These are phyloP conservation scores for Amphiduros pacificus DNA, from an alignment of 2,888 invertebrate species.

Conservation along the genomic window DNA sequence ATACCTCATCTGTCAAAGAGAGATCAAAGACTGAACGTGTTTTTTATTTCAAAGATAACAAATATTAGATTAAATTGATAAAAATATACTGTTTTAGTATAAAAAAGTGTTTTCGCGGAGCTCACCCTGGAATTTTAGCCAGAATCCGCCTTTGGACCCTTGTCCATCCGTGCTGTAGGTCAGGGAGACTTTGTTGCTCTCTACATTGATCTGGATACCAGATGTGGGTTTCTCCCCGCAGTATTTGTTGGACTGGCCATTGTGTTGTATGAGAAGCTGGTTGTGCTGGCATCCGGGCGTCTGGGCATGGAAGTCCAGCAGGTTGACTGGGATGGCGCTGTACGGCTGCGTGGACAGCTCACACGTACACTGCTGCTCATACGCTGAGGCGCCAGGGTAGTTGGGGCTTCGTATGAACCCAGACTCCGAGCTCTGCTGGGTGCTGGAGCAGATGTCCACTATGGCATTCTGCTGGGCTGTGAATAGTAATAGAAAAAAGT, in stretches of 20 bases:
- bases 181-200: slow-evolving; percentile 1
- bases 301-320: slow-evolving; percentile 16
- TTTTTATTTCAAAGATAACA: too few relatives aligned
- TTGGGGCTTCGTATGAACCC: slow-evolving; percentile 22
- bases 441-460: slow-evolving; percentile 20
- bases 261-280: slow-evolving; percentile 7
- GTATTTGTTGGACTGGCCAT: slow-evolving; percentile 4
- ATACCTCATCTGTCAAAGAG: too few relatives aligned
- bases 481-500: too few relatives aligned
- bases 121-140: slow-evolving; percentile 26
- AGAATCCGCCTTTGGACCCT: slow-evolving; percentile 15
- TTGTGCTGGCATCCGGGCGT: slow-evolving; percentile 6
- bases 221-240: slow-evolving; percentile 4
- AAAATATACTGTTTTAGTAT: too few relatives aligned
- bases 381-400: slow-evolving; percentile 12
- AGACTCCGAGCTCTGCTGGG: not conserved
- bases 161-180: slow-evolving; percentile 11
- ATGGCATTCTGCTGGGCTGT: slow-evolving; percentile 15
- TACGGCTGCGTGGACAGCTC: slow-evolving; percentile 2
- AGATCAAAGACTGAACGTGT: too few relatives aligned
- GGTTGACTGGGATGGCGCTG: slow-evolving; percentile 11
- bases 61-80: too few relatives aligned
- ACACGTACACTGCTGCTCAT: slow-evolving; percentile 17
- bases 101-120: not conserved
- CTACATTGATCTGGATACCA: not conserved